Conservation (phyloP, 2,113 vertebrate species). For the Chlorocebus sabaeus region DNA sequence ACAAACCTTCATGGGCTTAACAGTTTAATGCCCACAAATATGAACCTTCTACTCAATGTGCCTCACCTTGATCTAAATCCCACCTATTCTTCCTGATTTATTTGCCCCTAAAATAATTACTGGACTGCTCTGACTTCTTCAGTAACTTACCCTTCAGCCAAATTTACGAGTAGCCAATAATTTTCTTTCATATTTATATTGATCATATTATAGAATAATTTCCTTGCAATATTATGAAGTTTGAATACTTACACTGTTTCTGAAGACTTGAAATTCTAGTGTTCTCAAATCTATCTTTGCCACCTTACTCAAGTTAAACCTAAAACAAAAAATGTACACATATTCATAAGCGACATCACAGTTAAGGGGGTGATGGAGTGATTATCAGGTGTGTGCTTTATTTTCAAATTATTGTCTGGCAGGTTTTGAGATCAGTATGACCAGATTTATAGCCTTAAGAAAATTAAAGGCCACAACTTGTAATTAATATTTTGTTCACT, state of each 20-base stretch:
- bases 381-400: neutral
- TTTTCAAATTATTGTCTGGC: neutral
- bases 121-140: neutral
- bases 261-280: constrained; percentile 94
- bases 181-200: neutral
- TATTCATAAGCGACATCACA: constrained; percentile 7
- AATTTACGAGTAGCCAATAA: neutral
- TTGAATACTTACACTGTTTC: constrained; percentile 91
- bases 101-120: neutral
- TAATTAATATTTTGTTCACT: neutral
- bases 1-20: neutral
- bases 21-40: neutral
- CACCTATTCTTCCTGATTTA: neutral
- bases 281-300: constrained; percentile 90
- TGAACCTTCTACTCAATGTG: neutral
- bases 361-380: neutral
- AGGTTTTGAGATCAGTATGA: constrained; percentile 7
- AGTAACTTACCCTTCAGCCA: neutral
- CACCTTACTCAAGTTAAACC: constrained; percentile 92
- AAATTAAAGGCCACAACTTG: neutral
- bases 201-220: neutral
- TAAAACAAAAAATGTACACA: constrained; percentile 77
- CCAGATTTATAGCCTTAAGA: constrained; percentile 4
- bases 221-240: neutral
- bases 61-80: neutral